These are phyloP conservation scores for Hydrotaea cyrtoneurina DNA, from an alignment of 2,888 invertebrate species.

Conservation along the genomic window DNA sequence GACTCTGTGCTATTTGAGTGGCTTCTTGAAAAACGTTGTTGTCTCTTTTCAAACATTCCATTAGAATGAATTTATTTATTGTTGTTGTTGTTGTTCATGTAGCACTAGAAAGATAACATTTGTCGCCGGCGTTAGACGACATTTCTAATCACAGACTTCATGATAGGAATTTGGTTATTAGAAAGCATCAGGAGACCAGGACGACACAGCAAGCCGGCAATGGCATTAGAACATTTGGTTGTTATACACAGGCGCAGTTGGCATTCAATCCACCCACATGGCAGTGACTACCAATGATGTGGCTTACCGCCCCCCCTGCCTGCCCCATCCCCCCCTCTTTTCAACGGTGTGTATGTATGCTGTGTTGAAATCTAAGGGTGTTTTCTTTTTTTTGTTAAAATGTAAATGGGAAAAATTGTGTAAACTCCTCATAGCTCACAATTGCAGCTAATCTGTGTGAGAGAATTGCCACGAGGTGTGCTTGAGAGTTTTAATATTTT, in stretches of 20 bases:
- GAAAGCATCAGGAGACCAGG: slow-evolving; percentile 76
- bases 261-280: slow-evolving; percentile 44
- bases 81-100: background rate
- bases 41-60: slow-evolving; percentile 26
- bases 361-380: slow-evolving; percentile 45
- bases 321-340: background rate
- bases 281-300: background rate
- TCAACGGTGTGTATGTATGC: background rate
- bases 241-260: slow-evolving; percentile 22
- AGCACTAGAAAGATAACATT: background rate
- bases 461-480: too few relatives aligned
- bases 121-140: slow-evolving; percentile 72
- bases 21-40: background rate
- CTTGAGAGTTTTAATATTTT: too few relatives aligned
- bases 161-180: slow-evolving; percentile 80
- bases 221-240: slow-evolving; percentile 75
- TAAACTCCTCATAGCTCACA: too few relatives aligned
- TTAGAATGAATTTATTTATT: background rate
- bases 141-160: slow-evolving; percentile 75
- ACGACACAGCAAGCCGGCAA: slow-evolving; percentile 45
- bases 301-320: too few relatives aligned
- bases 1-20: too few relatives aligned
- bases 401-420: background rate
- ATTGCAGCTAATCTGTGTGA: too few relatives aligned
- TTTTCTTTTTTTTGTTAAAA: background rate